Conservation (phyloP, 2,797 vertebrate species). For the Balearica regulorum region DNA sequence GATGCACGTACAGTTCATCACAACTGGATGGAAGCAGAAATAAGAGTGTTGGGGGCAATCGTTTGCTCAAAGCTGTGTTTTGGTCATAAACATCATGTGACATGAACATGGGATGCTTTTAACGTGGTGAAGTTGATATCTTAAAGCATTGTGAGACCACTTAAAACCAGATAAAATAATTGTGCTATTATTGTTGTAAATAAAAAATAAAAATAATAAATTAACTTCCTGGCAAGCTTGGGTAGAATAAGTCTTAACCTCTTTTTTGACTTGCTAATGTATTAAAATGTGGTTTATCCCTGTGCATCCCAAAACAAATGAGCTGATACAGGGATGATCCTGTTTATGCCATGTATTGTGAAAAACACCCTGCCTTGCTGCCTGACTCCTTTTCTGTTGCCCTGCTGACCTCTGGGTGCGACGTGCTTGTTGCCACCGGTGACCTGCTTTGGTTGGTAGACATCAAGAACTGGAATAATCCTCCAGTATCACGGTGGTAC, state of each 20-base stretch:
- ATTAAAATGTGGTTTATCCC: neutral
- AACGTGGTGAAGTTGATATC: neutral
- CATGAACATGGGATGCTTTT: neutral
- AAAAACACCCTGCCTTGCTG: neutral
- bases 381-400: neutral
- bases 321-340: neutral
- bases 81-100: neutral
- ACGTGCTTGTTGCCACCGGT: neutral
- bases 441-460: neutral
- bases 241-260: neutral
- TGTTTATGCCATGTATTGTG: neutral
- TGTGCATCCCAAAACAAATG: neutral
- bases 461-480: neutral
- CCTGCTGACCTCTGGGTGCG: neutral
- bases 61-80: neutral
- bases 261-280: neutral
- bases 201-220: neutral
- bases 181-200: neutral
- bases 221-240: neutral
- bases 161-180: neutral
- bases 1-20: fast-evolving
- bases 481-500: neutral
- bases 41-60: neutral
- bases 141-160: neutral
- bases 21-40: neutral